A percentile compares a stretch with the other conserved stretches of the same genome.
Conservation (phyloP, 2,888 invertebrate genomes). For the Lasioglossum morio region DNA sequence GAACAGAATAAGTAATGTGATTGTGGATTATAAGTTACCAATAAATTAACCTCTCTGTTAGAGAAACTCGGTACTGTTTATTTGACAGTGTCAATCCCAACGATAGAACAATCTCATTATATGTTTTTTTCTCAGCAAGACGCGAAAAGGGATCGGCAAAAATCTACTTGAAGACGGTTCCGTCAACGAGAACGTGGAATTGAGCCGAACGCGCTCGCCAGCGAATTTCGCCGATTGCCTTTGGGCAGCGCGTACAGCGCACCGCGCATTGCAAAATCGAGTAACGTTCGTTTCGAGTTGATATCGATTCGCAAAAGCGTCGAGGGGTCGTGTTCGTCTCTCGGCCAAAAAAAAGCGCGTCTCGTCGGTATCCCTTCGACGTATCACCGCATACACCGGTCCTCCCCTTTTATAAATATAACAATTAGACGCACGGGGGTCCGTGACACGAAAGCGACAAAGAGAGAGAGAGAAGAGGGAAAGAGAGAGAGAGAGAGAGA, state of each 20-base stretch:
- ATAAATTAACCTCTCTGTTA: no score
- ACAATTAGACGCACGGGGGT: constrained; percentile 70
- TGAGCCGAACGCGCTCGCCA: not conserved
- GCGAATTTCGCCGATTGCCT: not conserved
- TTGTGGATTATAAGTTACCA: no score
- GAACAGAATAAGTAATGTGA: no score
- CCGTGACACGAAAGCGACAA: constrained; percentile 25
- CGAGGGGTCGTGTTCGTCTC: constrained; percentile 64
- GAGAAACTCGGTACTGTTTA: no score
- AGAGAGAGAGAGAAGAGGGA: not conserved
- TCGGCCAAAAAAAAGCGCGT: constrained; percentile 57
- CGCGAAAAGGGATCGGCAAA: no score
- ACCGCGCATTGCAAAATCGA: constrained; percentile 39
- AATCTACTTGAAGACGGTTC: not conserved
- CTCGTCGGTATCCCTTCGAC: constrained; percentile 56
- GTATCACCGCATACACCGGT: constrained; percentile 40
- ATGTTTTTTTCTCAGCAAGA: no score
- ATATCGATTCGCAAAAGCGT: constrained; percentile 71
- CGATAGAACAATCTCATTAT: no score
- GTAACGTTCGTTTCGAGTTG: constrained; percentile 33
- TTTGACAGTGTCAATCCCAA: no score
- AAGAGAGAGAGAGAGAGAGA: not conserved
- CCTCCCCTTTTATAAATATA: constrained; percentile 71
- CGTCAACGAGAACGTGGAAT: not conserved
- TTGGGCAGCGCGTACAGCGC: not conserved